A percentile compares a stretch with the other conserved stretches of the same genome.
phyloP scores from a whole-genome alignment of 2,797 vertebrate species.

The Delichon dasypus region DNA sequence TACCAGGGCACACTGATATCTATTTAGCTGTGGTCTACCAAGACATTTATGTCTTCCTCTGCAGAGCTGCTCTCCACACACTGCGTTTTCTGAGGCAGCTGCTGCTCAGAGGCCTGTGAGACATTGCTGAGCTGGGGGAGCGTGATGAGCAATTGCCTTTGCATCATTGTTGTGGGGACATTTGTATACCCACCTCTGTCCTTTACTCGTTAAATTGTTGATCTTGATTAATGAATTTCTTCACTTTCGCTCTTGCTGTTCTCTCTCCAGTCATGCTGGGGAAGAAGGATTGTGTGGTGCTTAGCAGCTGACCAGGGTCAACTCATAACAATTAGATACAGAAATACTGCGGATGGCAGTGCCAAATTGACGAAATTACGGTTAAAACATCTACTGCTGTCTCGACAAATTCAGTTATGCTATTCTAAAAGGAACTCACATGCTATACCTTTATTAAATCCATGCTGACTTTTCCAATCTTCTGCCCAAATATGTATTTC shows the following conservation, averaged over 20 bases:
- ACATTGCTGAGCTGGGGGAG: background rate
- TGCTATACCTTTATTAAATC: background rate
- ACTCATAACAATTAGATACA: background rate
- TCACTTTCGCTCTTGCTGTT: background rate
- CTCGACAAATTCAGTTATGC: background rate
- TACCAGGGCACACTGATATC: background rate
- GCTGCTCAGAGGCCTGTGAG: accelerated
- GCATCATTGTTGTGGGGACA: accelerated
- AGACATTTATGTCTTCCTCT: background rate
- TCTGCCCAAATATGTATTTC: background rate
- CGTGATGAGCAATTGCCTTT: accelerated
- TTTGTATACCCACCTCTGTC: background rate
- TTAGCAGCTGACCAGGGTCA: background rate
- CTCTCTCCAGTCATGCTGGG: background rate
- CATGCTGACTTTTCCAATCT: background rate
- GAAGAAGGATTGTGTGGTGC: background rate
- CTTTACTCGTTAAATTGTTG: background rate
- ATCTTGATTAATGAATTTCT: background rate
- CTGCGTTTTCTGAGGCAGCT: background rate
- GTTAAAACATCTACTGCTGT: background rate
- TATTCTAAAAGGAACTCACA: background rate
- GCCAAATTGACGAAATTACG: background rate
- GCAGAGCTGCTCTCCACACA: background rate
- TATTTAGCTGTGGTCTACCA: background rate
- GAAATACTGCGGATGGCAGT: background rate